Evolutionary conservation across 2,888 invertebrate species (phyloP), one percentile per base, ranked within the genome.

Genomic region (Hermaeophaga mercurialis): DNA sequence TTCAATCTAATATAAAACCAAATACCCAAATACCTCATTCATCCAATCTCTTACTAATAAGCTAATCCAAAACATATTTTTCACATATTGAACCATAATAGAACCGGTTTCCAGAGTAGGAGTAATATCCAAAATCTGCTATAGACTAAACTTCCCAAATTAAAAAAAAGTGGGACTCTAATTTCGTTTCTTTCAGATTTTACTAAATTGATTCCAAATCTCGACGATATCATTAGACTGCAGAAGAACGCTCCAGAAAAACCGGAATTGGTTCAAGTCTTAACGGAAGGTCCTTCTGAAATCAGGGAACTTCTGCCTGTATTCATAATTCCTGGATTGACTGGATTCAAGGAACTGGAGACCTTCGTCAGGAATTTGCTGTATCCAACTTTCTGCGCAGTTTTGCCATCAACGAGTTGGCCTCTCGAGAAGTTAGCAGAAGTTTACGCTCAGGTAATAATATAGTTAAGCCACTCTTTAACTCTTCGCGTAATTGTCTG

Each of bases 301-400:
- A 72, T 75, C 12, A 60, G 76, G 36, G 78, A 79, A 52, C 50
- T 76, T 9, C 73, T 73, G 3, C 79, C 79, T 0, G 59, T 79
- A 1, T 78, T 80, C 57, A 64, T 79, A 1, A 69, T 79, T 34
- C 78, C 79, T 5, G 78, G 79, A 6, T 59, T 79, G 17, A 71
- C 70, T n/a, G 71, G 71, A 1, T 55, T 65, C n/a, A 63, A 68
- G 3, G 64, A 63, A 50, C 62, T 74, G 2, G 66, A 67, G 48
- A 69, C 72, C 17, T 71, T 75, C 34, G 69, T 73, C 1, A 65
- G 63, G 26, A 65, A 73, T 28, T 54, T 80, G 6, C 64, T 79
- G 34, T 72, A 76, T 56, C 79, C 79, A 0, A 73, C 75, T 1
- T 78, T 74, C 63, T 74, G 74, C 50, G 75, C 76, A 1, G 71